phyloP scores from a whole-genome alignment of 1,140 invertebrate species.

The Macrobrachium nipponense region DNA sequence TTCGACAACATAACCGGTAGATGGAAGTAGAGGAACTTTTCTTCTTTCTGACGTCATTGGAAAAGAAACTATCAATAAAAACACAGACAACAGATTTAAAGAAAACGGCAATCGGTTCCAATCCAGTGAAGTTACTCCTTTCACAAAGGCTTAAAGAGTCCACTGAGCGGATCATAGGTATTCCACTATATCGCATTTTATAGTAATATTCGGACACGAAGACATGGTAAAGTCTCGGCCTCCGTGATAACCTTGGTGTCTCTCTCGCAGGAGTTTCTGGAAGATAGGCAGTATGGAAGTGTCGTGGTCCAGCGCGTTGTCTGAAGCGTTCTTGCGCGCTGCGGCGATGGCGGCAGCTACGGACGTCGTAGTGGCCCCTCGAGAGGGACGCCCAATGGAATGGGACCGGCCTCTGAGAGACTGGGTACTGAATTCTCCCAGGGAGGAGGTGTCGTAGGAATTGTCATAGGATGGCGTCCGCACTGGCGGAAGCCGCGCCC shows the following conservation, averaged over 20 bases:
- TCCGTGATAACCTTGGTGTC: constrained; percentile 70
- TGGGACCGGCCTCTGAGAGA: constrained; percentile 25
- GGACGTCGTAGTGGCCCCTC: constrained; percentile 60
- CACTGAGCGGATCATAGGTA: constrained; percentile 77
- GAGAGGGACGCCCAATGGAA: constrained; percentile 12
- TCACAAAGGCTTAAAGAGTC: neutral
- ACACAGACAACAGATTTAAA: too few species aligned
- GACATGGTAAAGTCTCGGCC: constrained; percentile 78
- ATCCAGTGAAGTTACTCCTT: too few species aligned
- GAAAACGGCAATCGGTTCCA: too few species aligned
- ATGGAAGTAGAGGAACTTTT: too few species aligned
- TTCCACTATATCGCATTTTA: constrained; percentile 95
- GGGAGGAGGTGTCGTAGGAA: constrained; percentile 23
- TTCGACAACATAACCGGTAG: too few species aligned
- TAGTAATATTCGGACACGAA: constrained; percentile 92
- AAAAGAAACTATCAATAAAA: too few species aligned
- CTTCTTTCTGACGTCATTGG: too few species aligned
- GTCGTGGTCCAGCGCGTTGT: constrained; percentile 74
- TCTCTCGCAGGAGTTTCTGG: constrained; percentile 86
- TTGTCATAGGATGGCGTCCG: constrained; percentile 54
- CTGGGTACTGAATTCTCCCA: constrained; percentile 43
- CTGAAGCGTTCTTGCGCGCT: constrained; percentile 78
- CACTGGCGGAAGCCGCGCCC: constrained; percentile 64
- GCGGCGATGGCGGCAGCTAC: constrained; percentile 65
- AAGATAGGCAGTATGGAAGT: constrained; percentile 88